Base-by-base conservation (phyloP, 2,113 vertebrate genomes). In the Cariama cristata region DNA sequence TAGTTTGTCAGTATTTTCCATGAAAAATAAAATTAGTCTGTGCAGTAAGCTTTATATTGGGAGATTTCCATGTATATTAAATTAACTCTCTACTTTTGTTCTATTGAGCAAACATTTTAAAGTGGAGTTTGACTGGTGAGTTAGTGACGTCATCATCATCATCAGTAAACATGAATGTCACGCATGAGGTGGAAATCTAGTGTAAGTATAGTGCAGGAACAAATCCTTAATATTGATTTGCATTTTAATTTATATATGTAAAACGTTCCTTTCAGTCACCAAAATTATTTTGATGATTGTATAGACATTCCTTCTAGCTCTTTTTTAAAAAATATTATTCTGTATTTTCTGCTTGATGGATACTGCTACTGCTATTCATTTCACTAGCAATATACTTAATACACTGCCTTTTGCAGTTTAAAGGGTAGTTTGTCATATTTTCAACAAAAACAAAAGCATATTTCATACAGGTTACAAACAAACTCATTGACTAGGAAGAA, bases 401-500 rank as follows among this genome's bases (percentile, higher is more conserved):
- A 9, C 28, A 1, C 26, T 11, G n/a, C 21, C 42, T 77, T 92
- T 50, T 92, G 42, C 72, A 30, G 30, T 76, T 93, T 69, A 40
- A 86, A 60, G 45, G 23, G 40, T 55, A 26, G 30, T 79, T 86
- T 79, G 53, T 85, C 53, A 12, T 60, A 42, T 86, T 96, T 96
- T 27, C 58, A 71, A 13, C 32, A 75, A 63, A 40, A 96, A 90
- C 72, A 75, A 92, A 76, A 86, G 33, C 83, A 24, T 45, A 15
- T 87, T 94, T 96, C 80, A 52, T 81, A 10, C 73, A 52, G 73
- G 28, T 38, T 71, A 59, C 76, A 87, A 95, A 93, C 83, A 95
- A 94, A 44, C 60, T 74, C 71, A 95, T 72, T 71, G 91, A 95
- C 83, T 59, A 76, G 94, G 86, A 94, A 76, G 80, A 80, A 92